Percentiles rank a stretch among this genome's conserved stretches.
Conservation (phyloP, 2,888 invertebrate species). For the Tetragonula carbonaria region DNA sequence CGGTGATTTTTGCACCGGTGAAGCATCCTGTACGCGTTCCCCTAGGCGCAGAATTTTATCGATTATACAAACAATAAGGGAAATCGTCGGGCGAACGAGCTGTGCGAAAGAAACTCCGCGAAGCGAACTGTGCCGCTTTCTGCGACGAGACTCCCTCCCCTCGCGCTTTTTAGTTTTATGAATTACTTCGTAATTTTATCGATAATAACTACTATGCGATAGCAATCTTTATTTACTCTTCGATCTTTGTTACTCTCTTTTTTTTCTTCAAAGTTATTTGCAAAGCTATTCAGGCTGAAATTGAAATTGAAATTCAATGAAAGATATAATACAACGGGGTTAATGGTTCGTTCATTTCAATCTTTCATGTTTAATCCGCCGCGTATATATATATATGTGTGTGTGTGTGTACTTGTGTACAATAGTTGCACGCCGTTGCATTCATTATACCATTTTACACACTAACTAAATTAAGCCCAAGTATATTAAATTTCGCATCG, state of each 20-base stretch:
- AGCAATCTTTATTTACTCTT: not conserved
- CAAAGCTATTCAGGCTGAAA: no score
- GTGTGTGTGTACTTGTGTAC: not conserved
- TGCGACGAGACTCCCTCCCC: not conserved
- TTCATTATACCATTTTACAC: not conserved
- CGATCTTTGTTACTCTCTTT: not conserved
- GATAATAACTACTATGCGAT: no score
- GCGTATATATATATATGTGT: no score
- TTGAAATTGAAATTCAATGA: no score
- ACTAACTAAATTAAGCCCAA: not conserved
- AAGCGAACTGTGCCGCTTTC: not conserved
- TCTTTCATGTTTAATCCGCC: not conserved
- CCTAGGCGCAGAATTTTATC: constrained; percentile 70
- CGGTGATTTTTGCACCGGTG: constrained; percentile 66
- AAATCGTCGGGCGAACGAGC: constrained; percentile 58
- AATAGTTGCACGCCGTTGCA: not conserved
- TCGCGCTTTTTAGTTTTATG: not conserved
- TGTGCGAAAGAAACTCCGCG: constrained; percentile 28
- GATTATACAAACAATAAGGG: constrained; percentile 73
- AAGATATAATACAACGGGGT: not conserved
- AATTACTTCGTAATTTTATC: not conserved
- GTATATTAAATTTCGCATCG: not conserved
- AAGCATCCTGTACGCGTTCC: constrained; percentile 62
- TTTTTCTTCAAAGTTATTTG: no score
- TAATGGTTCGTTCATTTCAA: not conserved